These are phyloP conservation scores for Hypolimnas misippus DNA, from an alignment of 2,888 invertebrate genomes.

Conservation along the genomic window DNA sequence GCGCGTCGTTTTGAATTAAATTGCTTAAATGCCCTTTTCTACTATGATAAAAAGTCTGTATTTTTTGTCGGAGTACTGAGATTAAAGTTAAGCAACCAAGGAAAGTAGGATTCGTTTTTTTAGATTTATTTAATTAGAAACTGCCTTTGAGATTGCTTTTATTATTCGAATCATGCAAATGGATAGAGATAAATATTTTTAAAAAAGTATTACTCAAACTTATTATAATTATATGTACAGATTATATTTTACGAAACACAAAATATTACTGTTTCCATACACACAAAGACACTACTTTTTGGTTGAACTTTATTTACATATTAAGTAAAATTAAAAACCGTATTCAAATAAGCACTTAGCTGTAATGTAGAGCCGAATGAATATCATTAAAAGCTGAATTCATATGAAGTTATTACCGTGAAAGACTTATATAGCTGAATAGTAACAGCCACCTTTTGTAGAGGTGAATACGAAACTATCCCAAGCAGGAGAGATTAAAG, in stretches of 20 bases:
- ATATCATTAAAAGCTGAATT: slow-evolving; percentile 8
- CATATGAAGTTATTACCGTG: slow-evolving; percentile 7
- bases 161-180: no score
- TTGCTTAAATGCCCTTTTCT: slow-evolving; percentile 2
- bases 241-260: no score
- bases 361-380: slow-evolving; percentile 1
- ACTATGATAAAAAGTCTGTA: neutral
- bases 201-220: no score
- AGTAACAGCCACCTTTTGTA: slow-evolving; percentile 28
- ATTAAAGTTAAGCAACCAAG: slow-evolving; percentile 3
- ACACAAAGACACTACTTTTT: neutral
- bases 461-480: slow-evolving; percentile 41
- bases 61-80: neutral
- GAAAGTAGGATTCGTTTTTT: neutral
- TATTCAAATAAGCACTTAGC: slow-evolving; percentile 5
- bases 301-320: slow-evolving; percentile 1
- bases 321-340: neutral
- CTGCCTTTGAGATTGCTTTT: no score
- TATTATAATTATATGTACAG: no score
- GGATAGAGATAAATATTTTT: no score
- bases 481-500: slow-evolving; percentile 58
- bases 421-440: slow-evolving; percentile 21
- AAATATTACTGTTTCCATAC: no score
- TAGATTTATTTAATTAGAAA: no score
- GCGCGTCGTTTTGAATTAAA: neutral